Conservation (phyloP, 2,888 invertebrate species). For the Lasioglossum villosulum region DNA sequence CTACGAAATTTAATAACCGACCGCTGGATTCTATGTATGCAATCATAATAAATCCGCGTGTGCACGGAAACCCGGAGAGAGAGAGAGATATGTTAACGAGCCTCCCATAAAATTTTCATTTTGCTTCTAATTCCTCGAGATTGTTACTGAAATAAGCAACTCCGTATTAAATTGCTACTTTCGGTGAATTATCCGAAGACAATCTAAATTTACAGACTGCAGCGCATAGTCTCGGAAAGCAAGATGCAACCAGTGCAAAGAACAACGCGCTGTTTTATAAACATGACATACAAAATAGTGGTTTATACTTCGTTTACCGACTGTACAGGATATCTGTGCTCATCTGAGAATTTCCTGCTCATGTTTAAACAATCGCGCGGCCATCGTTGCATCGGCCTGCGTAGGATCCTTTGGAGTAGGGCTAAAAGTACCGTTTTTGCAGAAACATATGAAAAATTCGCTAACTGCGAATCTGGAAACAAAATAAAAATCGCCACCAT, state of each 20-base stretch:
- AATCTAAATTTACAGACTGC: background rate
- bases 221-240: background rate
- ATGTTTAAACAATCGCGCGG: slow-evolving; percentile 4
- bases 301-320: background rate
- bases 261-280: background rate
- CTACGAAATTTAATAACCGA: slow-evolving; percentile 11
- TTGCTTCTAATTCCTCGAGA: background rate
- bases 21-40: background rate
- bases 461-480: background rate
- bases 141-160: background rate
- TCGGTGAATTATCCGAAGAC: background rate
- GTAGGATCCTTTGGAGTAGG: background rate
- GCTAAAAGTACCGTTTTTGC: background rate
- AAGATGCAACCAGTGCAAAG: background rate
- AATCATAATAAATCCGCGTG: slow-evolving; percentile 1
- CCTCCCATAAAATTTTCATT: slow-evolving; percentile 1
- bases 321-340: slow-evolving; percentile 6
- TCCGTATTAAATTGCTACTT: background rate
- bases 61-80: background rate
- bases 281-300: background rate
- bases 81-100: background rate
- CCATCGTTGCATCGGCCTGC: background rate
- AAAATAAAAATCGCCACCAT: too few species aligned
- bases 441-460: background rate
- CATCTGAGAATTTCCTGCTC: slow-evolving; percentile 1